Evolutionary conservation across 2,888 invertebrate genomes (phyloP).

Genomic region (Pherbina coryleti): DNA sequence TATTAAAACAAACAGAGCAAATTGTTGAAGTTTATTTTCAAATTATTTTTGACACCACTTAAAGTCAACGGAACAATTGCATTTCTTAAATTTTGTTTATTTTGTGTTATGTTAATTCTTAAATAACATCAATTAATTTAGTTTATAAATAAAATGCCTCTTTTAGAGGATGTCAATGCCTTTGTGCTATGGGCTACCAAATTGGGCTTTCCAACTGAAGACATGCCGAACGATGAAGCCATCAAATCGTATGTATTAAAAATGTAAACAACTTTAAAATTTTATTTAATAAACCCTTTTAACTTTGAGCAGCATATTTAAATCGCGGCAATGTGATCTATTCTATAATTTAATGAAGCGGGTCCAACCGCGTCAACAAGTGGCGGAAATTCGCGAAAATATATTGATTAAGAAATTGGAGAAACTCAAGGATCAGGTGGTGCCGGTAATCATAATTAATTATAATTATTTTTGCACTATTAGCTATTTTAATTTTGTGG

Average conservation of each 20-base stretch:
- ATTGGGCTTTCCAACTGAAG: constrained; percentile 59
- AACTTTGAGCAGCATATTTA: constrained; percentile 60
- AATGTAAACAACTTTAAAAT: not conserved
- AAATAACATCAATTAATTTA: not conserved
- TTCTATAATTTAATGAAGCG: constrained; percentile 61
- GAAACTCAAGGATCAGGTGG: constrained; percentile 58
- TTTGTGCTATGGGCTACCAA: constrained; percentile 64
- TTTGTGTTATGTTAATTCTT: not conserved
- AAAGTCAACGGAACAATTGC: not conserved
- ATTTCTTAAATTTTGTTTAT: not conserved
- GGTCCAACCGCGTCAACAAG: constrained; percentile 62
- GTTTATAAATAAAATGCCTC: constrained; percentile 41
- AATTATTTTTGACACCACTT: not conserved
- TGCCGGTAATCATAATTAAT: constrained; percentile 54
- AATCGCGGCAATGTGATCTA: constrained; percentile 61
- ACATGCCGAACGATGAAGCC: constrained; percentile 62
- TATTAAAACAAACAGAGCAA: not conserved
- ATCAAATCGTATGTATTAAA: constrained; percentile 58
- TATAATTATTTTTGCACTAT: not conserved
- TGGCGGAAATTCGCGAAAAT: constrained; percentile 61
- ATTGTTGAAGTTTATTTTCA: not conserved
- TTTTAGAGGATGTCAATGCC: constrained; percentile 53
- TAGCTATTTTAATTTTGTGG: not conserved
- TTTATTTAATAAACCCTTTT: not conserved
- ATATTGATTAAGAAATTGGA: constrained; percentile 62